These are phyloP conservation scores for Myotis myotis DNA, from an alignment of 2,797 vertebrate genomes.

Conservation along the genomic window DNA sequence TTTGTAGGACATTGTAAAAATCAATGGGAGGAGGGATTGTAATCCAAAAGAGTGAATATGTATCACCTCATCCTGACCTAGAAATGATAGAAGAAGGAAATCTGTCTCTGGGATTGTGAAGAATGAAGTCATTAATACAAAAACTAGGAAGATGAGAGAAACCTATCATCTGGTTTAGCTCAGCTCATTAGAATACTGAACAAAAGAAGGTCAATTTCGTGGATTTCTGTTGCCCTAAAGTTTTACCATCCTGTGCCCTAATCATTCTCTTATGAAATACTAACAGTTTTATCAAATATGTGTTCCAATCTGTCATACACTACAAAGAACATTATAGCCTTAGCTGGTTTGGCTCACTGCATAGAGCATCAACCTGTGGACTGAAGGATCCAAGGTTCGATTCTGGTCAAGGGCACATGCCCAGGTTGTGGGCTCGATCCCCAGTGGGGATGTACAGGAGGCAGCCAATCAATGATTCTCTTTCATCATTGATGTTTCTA, in stretches of 20 bases:
- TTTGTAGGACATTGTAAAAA: slow-evolving; percentile 8
- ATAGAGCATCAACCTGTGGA: too few relatives aligned
- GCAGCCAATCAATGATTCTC: too few relatives aligned
- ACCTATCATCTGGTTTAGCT: not conserved
- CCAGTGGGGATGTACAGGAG: too few relatives aligned
- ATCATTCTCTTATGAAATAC: not conserved
- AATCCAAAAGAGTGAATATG: not conserved
- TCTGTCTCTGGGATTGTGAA: not conserved
- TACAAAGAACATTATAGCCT: not conserved
- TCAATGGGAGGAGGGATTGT: not conserved
- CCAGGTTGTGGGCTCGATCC: too few relatives aligned
- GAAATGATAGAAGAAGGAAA: not conserved
- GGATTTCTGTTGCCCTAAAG: not conserved
- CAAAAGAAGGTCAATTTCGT: not conserved
- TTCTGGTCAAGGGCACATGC: too few relatives aligned
- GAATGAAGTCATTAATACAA: not conserved
- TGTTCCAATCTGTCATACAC: not conserved
- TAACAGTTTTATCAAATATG: not conserved
- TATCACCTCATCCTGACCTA: not conserved
- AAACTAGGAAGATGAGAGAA: not conserved
- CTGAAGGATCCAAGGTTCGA: too few relatives aligned
- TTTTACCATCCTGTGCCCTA: not conserved
- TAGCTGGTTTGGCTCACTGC: too few relatives aligned
- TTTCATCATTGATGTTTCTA: too few relatives aligned
- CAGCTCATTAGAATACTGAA: not conserved